Percentiles rank a stretch among this genome's conserved stretches.
phyloP scores from a whole-genome alignment of 1,140 invertebrate genomes.

The Cherax quadricarinatus region DNA sequence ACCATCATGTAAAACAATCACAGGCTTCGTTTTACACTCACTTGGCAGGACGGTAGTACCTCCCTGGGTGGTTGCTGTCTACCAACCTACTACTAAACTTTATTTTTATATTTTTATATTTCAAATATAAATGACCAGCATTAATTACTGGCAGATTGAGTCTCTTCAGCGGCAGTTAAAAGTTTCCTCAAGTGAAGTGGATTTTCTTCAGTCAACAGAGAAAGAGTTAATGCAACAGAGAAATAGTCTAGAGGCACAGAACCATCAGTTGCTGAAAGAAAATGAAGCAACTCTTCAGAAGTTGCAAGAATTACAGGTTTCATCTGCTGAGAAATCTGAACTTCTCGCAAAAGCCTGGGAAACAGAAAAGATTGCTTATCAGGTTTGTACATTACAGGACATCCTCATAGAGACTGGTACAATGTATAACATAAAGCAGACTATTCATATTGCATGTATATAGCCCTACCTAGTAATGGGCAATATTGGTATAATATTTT shows the following conservation, averaged over 20 bases:
- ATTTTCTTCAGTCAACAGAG: slow-evolving; percentile 37
- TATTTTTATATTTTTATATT: not conserved
- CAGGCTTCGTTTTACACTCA: no score
- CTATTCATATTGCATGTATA: no score
- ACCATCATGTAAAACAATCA: no score
- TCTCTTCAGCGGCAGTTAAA: slow-evolving; percentile 57
- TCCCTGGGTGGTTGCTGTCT: no score
- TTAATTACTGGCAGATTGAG: slow-evolving; percentile 40
- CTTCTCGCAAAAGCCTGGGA: slow-evolving; percentile 12
- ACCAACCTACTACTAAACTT: no score
- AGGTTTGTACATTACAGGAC: slow-evolving; percentile 5
- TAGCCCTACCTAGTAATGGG: no score
- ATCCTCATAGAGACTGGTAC: no score
- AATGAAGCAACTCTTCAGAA: slow-evolving; percentile 11
- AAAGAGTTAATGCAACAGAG: slow-evolving; percentile 23
- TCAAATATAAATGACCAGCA: not conserved
- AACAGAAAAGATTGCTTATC: slow-evolving; percentile 1
- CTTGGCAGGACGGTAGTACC: no score
- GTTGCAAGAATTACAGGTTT: slow-evolving; percentile 17
- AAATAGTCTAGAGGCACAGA: slow-evolving; percentile 18
- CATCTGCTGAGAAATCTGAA: slow-evolving; percentile 3
- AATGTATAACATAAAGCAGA: no score
- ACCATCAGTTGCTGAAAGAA: slow-evolving; percentile 12
- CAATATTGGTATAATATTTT: no score
- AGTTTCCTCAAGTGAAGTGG: slow-evolving; percentile 57